These are phyloP conservation scores for Holothuria leucospilota DNA, from an alignment of 53 echinoderm and acorn worm genomes.

Conservation along the genomic window DNA sequence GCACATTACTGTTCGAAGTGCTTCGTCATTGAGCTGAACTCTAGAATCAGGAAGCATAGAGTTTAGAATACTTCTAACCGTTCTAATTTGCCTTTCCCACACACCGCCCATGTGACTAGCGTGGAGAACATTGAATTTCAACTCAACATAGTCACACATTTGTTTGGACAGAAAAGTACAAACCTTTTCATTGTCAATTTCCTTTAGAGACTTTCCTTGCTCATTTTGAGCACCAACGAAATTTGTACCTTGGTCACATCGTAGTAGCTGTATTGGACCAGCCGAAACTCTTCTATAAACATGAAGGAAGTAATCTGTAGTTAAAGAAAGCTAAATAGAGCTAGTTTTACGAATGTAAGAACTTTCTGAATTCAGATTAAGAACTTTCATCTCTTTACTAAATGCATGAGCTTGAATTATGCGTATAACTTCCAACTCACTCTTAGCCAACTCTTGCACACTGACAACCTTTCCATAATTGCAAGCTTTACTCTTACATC, in stretches of 20 bases:
- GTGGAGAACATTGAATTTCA: conserved; percentile 67
- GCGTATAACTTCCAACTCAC: background rate
- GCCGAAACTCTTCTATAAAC: conserved; percentile 44
- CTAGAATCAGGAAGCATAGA: conserved; percentile 45
- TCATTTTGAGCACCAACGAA: conserved; percentile 59
- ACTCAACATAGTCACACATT: conserved; percentile 4
- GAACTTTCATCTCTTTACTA: background rate
- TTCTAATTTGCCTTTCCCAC: conserved; percentile 74
- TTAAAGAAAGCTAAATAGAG: background rate
- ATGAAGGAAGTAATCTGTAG: conserved; percentile 54
- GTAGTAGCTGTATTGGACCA: conserved; percentile 54
- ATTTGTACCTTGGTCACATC: no score
- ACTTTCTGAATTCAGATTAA: background rate
- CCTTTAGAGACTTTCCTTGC: conserved; percentile 42
- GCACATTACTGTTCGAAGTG: conserved; percentile 57
- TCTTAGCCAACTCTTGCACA: background rate
- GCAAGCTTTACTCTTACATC: background rate
- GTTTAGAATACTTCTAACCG: conserved; percentile 50
- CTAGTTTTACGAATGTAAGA: background rate
- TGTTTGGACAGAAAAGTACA: background rate
- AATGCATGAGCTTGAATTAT: background rate
- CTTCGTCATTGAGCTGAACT: conserved; percentile 55
- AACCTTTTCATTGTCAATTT: conserved; percentile 33
- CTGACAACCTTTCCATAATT: background rate
- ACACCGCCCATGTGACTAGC: conserved; percentile 78